Base-by-base conservation (phyloP, 64 coral and sea anemone genomes). In the Catalaphyllia jardinei region DNA sequence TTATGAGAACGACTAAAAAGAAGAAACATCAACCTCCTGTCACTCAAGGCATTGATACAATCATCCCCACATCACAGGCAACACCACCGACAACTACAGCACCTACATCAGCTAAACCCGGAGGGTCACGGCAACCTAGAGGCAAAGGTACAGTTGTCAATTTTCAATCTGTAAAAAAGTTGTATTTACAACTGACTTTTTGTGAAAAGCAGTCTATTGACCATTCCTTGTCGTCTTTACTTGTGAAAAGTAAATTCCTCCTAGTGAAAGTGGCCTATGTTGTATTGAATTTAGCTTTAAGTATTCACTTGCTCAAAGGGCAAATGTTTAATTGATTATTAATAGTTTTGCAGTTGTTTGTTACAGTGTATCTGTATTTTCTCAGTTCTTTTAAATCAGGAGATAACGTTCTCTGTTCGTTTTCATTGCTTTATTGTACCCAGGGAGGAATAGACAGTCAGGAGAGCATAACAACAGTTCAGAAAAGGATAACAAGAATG, bases 1-100 rank as follows among this genome's bases (percentile, higher is more conserved):
- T 93, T 27, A 90, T 89, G 27, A 92, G 89, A 71, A 95, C 82
- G 61, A 93, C 64, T 71, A 94, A 94, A 31, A 99, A 99, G 82
- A 99, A 99, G 94, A 99, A 99, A 86, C 77, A 86, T 72, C 97
- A 95, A 30, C 76, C 83, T 20, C 67, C 52, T 61, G 92, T 91
- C 42, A 87, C 86, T 30, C 93, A 94, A 71, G 93, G 89, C 42
- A 86, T 94, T 57, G 93, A 94, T 85, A 87, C 73, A 52, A 94
- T 94, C 46, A 88, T 91, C 67, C 62, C 81, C 10, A 83, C 89
- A 83, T 87, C 90, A 75, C 72, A 88, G 52, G 33, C 86, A 35
- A 82, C 82, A 77, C 59, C 50, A 61, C 33, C 71, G 72, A 51
- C 77, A 10, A 91, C 77, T 20, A 75, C 89, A 25, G 57, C 80